These are phyloP conservation scores for Galleria mellonella DNA, from an alignment of 1,140 invertebrate species.

Conservation along the genomic window DNA sequence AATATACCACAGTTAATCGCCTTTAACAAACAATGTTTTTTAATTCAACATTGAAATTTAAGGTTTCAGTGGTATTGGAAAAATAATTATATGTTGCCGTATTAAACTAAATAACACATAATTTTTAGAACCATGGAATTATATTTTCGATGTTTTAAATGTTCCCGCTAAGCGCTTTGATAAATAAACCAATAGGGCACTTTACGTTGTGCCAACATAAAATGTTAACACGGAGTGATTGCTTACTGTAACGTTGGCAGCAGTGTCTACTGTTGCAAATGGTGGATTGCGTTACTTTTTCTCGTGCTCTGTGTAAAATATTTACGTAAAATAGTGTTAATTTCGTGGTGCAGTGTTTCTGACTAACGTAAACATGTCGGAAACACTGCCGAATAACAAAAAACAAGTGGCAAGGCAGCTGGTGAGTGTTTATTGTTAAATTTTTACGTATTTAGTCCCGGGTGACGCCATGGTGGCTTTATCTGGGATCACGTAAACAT, in stretches of 20 bases:
- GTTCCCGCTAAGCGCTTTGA: conserved; percentile 32
- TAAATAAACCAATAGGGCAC: conserved; percentile 61
- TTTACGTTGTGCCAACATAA: conserved; percentile 42
- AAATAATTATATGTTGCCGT: no score
- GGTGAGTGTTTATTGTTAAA: conserved; percentile 69
- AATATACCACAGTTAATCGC: no score
- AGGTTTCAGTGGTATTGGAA: no score
- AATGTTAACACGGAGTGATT: conserved; percentile 54
- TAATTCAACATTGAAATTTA: no score
- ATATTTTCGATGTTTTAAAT: conserved; percentile 44
- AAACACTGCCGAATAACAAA: conserved; percentile 72
- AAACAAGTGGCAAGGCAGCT: conserved; percentile 71
- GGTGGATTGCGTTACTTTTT: conserved; percentile 74
- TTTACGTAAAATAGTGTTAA: conserved; percentile 75
- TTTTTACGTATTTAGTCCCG: conserved; percentile 72
- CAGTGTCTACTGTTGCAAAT: conserved; percentile 72
- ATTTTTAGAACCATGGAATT: background rate
- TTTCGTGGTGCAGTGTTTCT: conserved; percentile 67
- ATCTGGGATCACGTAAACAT: conserved; percentile 76
- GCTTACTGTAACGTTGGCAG: conserved; percentile 55
- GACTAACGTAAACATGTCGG: conserved; percentile 70
- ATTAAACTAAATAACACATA: no score
- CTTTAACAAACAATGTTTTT: no score
- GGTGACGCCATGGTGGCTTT: conserved; percentile 75
- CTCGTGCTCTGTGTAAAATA: conserved; percentile 73